Conservation (phyloP, 2,113 vertebrate genomes). For the Toxotes chatareus region DNA sequence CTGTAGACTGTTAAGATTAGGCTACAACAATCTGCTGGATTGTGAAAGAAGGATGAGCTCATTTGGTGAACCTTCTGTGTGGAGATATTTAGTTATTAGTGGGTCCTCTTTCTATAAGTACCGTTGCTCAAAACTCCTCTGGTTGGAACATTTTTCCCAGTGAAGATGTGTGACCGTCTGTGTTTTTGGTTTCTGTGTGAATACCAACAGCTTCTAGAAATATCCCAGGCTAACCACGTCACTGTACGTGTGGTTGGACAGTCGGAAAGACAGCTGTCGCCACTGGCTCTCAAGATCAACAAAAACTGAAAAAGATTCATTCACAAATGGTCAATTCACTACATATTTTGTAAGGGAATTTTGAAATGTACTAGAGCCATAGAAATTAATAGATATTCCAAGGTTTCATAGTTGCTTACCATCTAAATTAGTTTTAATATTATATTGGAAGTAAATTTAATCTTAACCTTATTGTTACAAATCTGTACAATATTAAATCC, state of each 20-base stretch:
- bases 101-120: slow-evolving; percentile 40
- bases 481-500: no score
- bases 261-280: slow-evolving; percentile 68
- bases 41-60: slow-evolving; percentile 26
- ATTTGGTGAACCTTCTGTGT: slow-evolving; percentile 3
- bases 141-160: slow-evolving; percentile 55
- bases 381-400: not conserved
- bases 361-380: not conserved
- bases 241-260: slow-evolving; percentile 60
- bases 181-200: slow-evolving; percentile 66
- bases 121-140: slow-evolving; percentile 41
- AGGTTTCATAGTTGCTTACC: not conserved
- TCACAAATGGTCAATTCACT: slow-evolving; percentile 17
- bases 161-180: slow-evolving; percentile 62
- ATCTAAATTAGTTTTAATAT: not conserved
- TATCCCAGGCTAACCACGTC: slow-evolving; percentile 58
- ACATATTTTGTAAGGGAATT: not conserved
- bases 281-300: slow-evolving; percentile 38
- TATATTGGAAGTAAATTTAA: not conserved
- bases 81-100: slow-evolving; percentile 18
- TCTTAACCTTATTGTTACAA: not conserved
- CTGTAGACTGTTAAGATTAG: slow-evolving; percentile 31
- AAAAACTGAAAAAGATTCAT: slow-evolving; percentile 44
- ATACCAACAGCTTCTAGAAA: slow-evolving; percentile 71
- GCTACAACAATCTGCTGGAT: not conserved